phyloP scores from a whole-genome alignment of 1,140 invertebrate species.

The Oryctes rhinoceros region DNA sequence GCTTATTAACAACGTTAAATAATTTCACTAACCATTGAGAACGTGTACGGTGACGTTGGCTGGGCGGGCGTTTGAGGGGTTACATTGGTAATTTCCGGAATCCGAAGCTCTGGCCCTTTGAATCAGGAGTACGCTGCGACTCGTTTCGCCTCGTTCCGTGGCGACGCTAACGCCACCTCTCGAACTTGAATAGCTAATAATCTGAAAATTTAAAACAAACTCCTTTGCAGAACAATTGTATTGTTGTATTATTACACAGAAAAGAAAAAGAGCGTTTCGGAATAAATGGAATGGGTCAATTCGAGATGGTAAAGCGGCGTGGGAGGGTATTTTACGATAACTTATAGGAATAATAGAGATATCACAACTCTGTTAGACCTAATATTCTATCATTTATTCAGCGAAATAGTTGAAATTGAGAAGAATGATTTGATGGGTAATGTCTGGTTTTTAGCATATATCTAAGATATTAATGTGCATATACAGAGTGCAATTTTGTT shows the following conservation, averaged over 20 bases:
- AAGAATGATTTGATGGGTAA: too few species aligned
- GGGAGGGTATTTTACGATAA: neutral
- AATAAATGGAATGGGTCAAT: neutral
- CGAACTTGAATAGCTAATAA: conserved; percentile 78
- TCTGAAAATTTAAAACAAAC: conserved; percentile 63
- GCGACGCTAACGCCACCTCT: conserved; percentile 79
- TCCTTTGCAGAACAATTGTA: neutral
- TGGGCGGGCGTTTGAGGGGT: conserved; percentile 86
- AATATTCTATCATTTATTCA: neutral
- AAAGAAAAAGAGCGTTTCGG: neutral
- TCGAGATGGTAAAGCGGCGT: neutral
- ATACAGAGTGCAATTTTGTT: too few species aligned
- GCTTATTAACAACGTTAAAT: conserved; percentile 5
- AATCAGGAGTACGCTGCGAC: conserved; percentile 83
- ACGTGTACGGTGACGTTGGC: conserved; percentile 90
- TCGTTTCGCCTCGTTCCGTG: conserved; percentile 85
- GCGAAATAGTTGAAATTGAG: neutral
- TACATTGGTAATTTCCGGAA: conserved; percentile 83
- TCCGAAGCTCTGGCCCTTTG: conserved; percentile 80
- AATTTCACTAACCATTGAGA: conserved; percentile 80
- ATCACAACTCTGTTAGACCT: neutral
- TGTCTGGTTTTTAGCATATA: too few species aligned
- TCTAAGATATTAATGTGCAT: too few species aligned
- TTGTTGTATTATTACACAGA: neutral
- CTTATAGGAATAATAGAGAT: neutral